phyloP scores from a whole-genome alignment of 92 coral and sea anemone genomes.

The Diadumene lineata region DNA sequence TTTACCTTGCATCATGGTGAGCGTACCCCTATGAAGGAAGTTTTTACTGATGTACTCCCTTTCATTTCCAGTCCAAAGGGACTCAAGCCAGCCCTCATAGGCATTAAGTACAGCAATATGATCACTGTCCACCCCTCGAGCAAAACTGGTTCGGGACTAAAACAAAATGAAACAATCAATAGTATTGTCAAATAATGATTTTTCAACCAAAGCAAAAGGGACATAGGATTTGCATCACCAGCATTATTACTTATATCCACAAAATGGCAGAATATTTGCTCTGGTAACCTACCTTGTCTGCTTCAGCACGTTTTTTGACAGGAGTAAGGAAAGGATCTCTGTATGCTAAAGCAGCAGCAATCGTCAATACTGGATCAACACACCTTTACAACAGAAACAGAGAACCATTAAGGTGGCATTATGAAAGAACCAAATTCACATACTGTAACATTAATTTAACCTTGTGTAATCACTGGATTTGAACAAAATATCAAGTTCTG shows the following conservation, averaged over 20 bases:
- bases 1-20: constrained; percentile 61
- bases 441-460: too few relatives aligned
- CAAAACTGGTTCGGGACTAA: constrained; percentile 73
- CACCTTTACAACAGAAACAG: constrained; percentile 57
- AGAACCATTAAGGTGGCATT: too few relatives aligned
- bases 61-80: constrained; percentile 60
- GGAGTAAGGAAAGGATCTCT: constrained; percentile 93
- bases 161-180: not conserved
- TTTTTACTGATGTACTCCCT: constrained; percentile 57
- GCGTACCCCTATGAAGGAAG: constrained; percentile 85
- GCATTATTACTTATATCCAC: too few relatives aligned
- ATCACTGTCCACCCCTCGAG: constrained; percentile 82
- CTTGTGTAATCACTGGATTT: too few relatives aligned
- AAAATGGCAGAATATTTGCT: too few relatives aligned
- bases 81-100: constrained; percentile 75
- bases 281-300: constrained; percentile 74
- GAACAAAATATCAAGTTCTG: too few relatives aligned
- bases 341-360: constrained; percentile 87
- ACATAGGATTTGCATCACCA: too few relatives aligned
- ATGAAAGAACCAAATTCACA: too few relatives aligned
- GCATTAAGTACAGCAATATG: constrained; percentile 87
- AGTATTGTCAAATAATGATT: not conserved
- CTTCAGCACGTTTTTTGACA: constrained; percentile 74
- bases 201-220: not conserved
- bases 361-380: constrained; percentile 88